Base-by-base conservation (phyloP, 2,113 vertebrate genomes). In the Hypocryptadius cinnamomeus region DNA sequence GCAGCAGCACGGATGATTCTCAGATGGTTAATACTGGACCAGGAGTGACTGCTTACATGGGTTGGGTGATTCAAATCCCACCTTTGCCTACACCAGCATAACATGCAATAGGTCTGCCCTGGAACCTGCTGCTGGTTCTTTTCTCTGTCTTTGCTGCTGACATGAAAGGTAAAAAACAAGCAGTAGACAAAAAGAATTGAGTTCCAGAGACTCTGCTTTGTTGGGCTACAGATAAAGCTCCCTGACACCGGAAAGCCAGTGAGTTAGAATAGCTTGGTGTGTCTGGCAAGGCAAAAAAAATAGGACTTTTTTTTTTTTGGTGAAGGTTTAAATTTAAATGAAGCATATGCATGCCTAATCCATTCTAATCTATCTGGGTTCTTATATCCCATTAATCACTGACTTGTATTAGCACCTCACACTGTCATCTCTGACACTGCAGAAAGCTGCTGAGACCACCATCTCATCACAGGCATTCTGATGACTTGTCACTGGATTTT, bases 401-500 rank as follows among this genome's bases (percentile, higher is more conserved):
- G 65, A 39, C 82, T 84, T 93, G 85, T 90, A 90, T 94, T 94
- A 96, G n/a, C 90, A 90, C 93, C 68, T 96, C 9, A 0, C 44
- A 39, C 85, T 94, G 90, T 88, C 85, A 95, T 81, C 82, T 65
- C 69, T 72, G 68, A 42, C 1, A 0, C 85, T 86, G 53, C 87
- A 94, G 79, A 80, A 88, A 68, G 76, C 72, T 94, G 79, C 79
- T 83, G 93, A 94, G 91, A 90, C 79, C 79, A 45, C 72, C 12
- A 1, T 64, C 93, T 95, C 93, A 90, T 91, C 82, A 74, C 87
- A 86, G 45, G 48, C 95, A 95, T 96, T 90, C 95, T 96, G 85
- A 88, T 88, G 94, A 79, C 79, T 96, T 96, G 94, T 95, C 94
- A 94, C 82, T 69, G 65, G 93, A 92, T 92, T 95, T 95, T 88